Evolutionary conservation across 1,140 invertebrate genomes (phyloP), one percentile per base, ranked within the genome.

Genomic region (Tetramorium simillimum): DNA sequence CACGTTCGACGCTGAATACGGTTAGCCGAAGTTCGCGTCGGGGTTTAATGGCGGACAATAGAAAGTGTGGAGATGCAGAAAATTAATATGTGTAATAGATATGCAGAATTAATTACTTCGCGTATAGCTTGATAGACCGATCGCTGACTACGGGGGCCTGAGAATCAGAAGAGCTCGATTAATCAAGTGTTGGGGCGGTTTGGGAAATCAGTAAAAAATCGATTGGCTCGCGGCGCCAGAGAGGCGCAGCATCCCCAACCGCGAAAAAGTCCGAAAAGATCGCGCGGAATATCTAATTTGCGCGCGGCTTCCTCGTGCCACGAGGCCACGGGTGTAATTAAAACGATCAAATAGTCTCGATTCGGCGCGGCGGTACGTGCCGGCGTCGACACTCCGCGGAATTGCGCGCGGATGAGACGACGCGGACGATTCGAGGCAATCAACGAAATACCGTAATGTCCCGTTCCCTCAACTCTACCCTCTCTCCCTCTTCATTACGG

Each of bases 391-490:
- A 43, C 40, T 21, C 37, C 28, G 62, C 53, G 49, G 87, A 85
- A 92, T 89, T 86, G 70, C 70, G n/a, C 46, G 33, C 69, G 85
- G 87, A 86, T 90, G 90, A 53, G 49, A 56, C 77, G 88, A 77
- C 72, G 73, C 75, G 75, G 82, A 24, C 86, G 90, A 94, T 92
- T 81, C 92, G 60, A 93, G 82, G 89, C 89, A 93, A 93, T 94
- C 92, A 93, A 92, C 90, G 86, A 91, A 92, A 92, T 92, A 91
- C 93, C 93, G 93, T 94, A 94, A 92, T 89, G 88, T 82, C 69
- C 75, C 76, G 86, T 58, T 86, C 63, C 49, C 40, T 60, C 73
- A 7, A 9, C n/a, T 51, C 37, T 65, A 46, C 49, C 72, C 81
- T 60, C 72, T 58, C 82, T 43, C 72, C 18, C 46, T 46, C 76